phyloP scores from a whole-genome alignment of 2,113 vertebrate genomes.

The Lophotis ruficrista region DNA sequence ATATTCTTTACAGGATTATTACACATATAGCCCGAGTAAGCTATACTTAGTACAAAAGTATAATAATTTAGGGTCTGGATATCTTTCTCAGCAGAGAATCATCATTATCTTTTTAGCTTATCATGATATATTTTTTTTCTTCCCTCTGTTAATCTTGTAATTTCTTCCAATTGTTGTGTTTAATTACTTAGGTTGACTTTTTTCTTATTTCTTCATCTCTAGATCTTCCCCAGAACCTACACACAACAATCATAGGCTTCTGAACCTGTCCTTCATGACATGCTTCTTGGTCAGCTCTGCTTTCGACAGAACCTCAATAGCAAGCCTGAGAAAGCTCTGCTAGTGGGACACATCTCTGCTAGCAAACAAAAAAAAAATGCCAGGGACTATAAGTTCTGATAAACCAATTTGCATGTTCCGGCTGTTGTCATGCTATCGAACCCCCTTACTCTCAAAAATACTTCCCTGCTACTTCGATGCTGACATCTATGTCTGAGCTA shows the following conservation, averaged over 20 bases:
- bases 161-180: not conserved
- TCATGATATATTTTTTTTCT: not conserved
- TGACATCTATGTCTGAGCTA: not conserved
- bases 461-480: not conserved
- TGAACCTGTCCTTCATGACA: not conserved
- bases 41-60: not conserved
- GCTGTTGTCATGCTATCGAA: not conserved
- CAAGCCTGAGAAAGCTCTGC: not conserved
- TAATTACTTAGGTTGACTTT: not conserved
- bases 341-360: not conserved
- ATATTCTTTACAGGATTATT: not conserved
- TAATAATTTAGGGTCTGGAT: not conserved
- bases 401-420: not conserved
- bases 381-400: not conserved
- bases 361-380: not conserved
- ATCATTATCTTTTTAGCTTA: not conserved
- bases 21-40: not conserved
- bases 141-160: accelerated
- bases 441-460: not conserved
- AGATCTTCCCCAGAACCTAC: not conserved
- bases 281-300: not conserved
- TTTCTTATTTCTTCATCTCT: not conserved
- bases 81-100: not conserved
- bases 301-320: not conserved
- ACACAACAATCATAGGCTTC: not conserved